Conservation (phyloP, 2,113 vertebrate genomes). For the Cyphomyrus plagiostoma region DNA sequence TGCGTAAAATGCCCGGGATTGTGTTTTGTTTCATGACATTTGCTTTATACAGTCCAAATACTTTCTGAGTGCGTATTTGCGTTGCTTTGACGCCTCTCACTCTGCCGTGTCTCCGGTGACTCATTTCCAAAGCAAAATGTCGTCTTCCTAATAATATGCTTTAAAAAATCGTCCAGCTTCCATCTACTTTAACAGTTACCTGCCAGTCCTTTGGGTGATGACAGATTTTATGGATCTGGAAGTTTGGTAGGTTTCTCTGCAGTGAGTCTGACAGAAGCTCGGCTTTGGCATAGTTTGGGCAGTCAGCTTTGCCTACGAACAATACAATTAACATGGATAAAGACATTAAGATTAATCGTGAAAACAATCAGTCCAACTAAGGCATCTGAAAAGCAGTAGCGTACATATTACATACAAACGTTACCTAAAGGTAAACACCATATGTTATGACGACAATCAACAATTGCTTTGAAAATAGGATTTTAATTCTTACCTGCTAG, state of each 20-base stretch:
- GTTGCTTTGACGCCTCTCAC: not conserved
- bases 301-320: constrained; percentile 71
- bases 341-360: not conserved
- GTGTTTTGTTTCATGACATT: not conserved
- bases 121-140: not conserved
- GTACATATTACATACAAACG: not conserved
- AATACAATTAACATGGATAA: not conserved
- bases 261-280: constrained; percentile 80
- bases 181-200: constrained; percentile 55
- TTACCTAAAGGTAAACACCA: not conserved
- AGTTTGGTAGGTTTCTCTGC: constrained; percentile 69
- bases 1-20: not conserved
- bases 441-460: not conserved
- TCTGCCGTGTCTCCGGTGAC: not conserved
- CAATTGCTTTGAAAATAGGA: not conserved
- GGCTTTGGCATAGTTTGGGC: constrained; percentile 79
- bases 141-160: not conserved
- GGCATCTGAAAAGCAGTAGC: not conserved
- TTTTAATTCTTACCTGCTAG: constrained; percentile 54
- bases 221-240: constrained; percentile 74
- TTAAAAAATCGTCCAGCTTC: not conserved
- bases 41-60: not conserved
- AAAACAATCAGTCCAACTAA: not conserved
- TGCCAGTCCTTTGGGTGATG: constrained; percentile 74
- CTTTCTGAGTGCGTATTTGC: not conserved